A percentile compares a stretch with the other conserved stretches of the same genome.
Conservation (phyloP, 1,140 invertebrate genomes). For the Amyelois transitella region DNA sequence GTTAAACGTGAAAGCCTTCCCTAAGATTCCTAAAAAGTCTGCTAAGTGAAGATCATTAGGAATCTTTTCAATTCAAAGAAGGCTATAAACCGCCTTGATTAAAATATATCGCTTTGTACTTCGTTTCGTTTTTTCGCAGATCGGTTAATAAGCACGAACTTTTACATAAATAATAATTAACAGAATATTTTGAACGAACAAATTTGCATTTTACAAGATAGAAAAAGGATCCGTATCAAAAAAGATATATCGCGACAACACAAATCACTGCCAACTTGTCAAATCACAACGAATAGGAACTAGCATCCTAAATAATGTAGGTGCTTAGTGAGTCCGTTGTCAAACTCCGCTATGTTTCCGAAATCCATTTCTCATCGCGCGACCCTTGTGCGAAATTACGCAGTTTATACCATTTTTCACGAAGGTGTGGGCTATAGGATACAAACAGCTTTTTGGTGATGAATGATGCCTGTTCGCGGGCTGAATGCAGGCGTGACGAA, state of each 20-base stretch:
- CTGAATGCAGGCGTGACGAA: not conserved
- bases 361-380: not conserved
- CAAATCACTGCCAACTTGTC: not conserved
- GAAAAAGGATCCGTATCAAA: too few relatives aligned
- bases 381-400: not conserved
- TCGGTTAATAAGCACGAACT: too few relatives aligned
- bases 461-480: not conserved
- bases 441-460: not conserved
- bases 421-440: not conserved
- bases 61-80: not conserved
- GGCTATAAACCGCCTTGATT: not conserved
- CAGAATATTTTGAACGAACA: not conserved
- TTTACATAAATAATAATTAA: not conserved
- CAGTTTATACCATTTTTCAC: not conserved
- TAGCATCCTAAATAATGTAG: not conserved
- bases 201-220: not conserved
- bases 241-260: not conserved
- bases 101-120: not conserved
- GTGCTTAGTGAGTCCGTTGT: not conserved
- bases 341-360: not conserved
- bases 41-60: conserved; percentile 5
- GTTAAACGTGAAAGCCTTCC: conserved; percentile 11
- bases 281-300: not conserved
- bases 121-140: not conserved
- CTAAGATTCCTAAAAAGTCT: conserved; percentile 10